Base-by-base conservation (phyloP, 2,113 vertebrate genomes). In the Petromus typicus region DNA sequence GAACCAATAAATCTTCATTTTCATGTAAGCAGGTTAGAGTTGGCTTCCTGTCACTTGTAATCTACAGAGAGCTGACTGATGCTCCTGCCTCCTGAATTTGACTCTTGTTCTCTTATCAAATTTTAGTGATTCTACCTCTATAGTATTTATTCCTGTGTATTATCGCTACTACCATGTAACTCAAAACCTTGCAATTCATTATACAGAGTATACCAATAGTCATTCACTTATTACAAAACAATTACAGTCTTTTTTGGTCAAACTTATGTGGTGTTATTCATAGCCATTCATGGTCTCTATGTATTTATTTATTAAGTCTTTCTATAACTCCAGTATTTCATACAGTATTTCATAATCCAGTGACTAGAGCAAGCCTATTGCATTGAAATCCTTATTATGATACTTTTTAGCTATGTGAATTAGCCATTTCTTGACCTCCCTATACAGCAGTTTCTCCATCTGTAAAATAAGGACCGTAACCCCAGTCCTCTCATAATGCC, bases 21-120 rank as follows among this genome's bases (percentile, higher is more conserved):
- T 90, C 84, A 5, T 82, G 82, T 76, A 87, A 87, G 23, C 18
- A 84, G 71, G n/a, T 93, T 83, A 87, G 43, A 97, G 12, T 82
- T 92, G 84, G 66, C 25, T 90, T 82, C 73, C 40, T 96, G 71
- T 92, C 90, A 92, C 78, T 90, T 93, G 5, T 61, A 94, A 93
- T 95, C 63, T 85, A 75, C 1, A 57, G 51, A 88, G 12, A 85
- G 14, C 37, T 94, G 59, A 86, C 18, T 88, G 76, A 88, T 86
- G 27, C 2, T n/a, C 73, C n/a, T 63, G 34, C 45, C 27, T 48
- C 45, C 86, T 92, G 32, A 48, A 90, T 93, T 93, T 82, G 71
- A 90, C 79, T 93, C 32, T 54, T 85, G n/a, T 48, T 94, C 56
- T 94, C 66, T 93, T 91, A 95, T 67, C 51, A 75, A 93, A 78